These are phyloP conservation scores for Lagria hirta DNA, from an alignment of 2,888 invertebrate species.

Conservation along the genomic window DNA sequence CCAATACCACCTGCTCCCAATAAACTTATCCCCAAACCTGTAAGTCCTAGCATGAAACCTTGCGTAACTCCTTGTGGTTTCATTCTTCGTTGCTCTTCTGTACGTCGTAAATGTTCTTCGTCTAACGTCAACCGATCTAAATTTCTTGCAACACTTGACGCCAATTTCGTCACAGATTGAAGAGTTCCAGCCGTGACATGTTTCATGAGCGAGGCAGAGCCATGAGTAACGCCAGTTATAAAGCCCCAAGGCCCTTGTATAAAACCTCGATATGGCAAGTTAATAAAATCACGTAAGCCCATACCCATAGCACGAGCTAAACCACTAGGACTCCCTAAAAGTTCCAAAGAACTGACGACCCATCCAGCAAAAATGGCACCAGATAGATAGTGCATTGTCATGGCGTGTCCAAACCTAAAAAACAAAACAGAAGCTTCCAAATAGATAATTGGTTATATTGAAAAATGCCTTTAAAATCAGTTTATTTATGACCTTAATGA, in stretches of 20 bases:
- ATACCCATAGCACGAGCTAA: constrained; percentile 82
- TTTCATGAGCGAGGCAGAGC: constrained; percentile 75
- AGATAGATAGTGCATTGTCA: constrained; percentile 87
- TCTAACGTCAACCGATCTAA: constrained; percentile 88
- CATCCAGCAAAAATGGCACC: constrained; percentile 89
- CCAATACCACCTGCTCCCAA: constrained; percentile 93
- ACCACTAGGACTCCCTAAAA: constrained; percentile 87
- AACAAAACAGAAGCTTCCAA: too few relatives aligned
- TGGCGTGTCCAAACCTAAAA: constrained; percentile 75
- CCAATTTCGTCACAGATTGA: constrained; percentile 87
- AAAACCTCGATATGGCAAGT: constrained; percentile 78
- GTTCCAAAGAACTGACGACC: constrained; percentile 91
- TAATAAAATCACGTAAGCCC: constrained; percentile 85
- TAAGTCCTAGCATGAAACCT: constrained; percentile 81
- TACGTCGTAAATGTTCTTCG: constrained; percentile 78
- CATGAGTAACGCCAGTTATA: constrained; percentile 62
- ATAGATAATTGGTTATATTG: too few relatives aligned
- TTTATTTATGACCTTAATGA: too few relatives aligned
- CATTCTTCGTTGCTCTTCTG: constrained; percentile 77
- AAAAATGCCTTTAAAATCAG: too few relatives aligned
- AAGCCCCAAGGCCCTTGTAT: constrained; percentile 82
- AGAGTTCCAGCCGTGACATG: constrained; percentile 83
- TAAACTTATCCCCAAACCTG: constrained; percentile 87
- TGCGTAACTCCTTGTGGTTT: constrained; percentile 81
- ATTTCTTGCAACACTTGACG: constrained; percentile 89